Evolutionary conservation across 2,797 vertebrate species (phyloP).

Genomic region (Brachymystax lenok): DNA sequence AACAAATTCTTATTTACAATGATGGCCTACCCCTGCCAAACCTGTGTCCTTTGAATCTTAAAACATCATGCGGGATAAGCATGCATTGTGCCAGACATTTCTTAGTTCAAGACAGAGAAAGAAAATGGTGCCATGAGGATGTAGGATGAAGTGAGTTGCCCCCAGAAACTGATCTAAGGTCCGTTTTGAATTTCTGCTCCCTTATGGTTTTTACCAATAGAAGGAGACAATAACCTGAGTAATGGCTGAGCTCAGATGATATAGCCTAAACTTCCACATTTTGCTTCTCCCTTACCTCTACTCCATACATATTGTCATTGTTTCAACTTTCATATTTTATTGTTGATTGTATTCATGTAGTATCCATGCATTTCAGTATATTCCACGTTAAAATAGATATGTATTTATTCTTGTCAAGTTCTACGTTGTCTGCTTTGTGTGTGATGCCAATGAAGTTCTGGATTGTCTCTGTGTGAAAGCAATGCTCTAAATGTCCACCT

Average conservation of each 20-base stretch:
- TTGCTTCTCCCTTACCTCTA: not conserved
- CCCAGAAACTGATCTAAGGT: too few species aligned
- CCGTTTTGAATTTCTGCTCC: too few species aligned
- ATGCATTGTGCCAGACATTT: not conserved
- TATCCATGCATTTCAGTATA: not conserved
- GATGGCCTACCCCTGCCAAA: too few species aligned
- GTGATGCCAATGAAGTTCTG: not conserved
- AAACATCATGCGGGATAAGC: not conserved
- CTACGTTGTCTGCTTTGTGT: not conserved
- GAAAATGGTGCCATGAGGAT: not conserved
- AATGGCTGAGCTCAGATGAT: too few species aligned
- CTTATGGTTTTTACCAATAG: too few species aligned
- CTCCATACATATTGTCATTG: not conserved
- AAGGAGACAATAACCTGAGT: too few species aligned
- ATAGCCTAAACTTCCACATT: too few species aligned
- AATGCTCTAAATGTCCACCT: conserved; percentile 56
- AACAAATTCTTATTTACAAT: too few species aligned
- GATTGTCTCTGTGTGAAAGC: not conserved
- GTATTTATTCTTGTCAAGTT: too few species aligned
- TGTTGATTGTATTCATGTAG: not conserved
- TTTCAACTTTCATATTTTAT: not conserved
- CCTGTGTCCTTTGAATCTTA: not conserved
- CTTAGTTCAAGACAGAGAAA: not conserved
- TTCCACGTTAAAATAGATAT: not conserved
- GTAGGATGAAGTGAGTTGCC: not conserved